phyloP scores from a whole-genome alignment of 2,113 vertebrate species.

The Tauraco erythrolophus region DNA sequence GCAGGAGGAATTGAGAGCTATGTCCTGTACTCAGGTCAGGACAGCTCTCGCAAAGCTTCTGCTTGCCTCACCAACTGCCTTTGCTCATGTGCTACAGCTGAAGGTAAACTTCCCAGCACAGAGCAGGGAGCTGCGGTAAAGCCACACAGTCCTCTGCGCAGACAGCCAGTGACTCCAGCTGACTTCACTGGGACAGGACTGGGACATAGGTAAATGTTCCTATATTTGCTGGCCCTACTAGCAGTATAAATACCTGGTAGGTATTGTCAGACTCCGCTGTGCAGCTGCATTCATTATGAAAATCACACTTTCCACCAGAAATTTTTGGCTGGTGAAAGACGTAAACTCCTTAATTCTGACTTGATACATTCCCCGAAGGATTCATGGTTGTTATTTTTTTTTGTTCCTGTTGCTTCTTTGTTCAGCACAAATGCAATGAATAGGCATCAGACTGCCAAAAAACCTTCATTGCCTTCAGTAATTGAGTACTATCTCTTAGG shows the following conservation, averaged over 20 bases:
- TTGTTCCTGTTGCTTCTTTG: not conserved
- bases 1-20: not conserved
- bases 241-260: not conserved
- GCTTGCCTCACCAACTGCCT: not conserved
- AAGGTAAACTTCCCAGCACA: not conserved
- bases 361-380: not conserved
- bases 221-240: not conserved
- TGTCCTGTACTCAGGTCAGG: not conserved
- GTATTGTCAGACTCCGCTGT: not conserved
- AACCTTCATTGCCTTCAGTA: not conserved
- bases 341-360: not conserved
- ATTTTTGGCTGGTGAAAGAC: not conserved
- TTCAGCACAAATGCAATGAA: not conserved
- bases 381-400: not conserved
- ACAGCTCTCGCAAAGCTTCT: not conserved
- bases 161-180: not conserved
- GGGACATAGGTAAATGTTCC: not conserved
- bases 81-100: not conserved
- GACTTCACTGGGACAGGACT: not conserved
- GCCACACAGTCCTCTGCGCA: not conserved
- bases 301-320: not conserved
- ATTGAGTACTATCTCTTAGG: not conserved
- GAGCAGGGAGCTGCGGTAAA: not conserved
- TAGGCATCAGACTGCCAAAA: conserved; percentile 17
- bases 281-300: not conserved